phyloP scores from a whole-genome alignment of 2,888 invertebrate genomes.

The Eilema caniola region DNA sequence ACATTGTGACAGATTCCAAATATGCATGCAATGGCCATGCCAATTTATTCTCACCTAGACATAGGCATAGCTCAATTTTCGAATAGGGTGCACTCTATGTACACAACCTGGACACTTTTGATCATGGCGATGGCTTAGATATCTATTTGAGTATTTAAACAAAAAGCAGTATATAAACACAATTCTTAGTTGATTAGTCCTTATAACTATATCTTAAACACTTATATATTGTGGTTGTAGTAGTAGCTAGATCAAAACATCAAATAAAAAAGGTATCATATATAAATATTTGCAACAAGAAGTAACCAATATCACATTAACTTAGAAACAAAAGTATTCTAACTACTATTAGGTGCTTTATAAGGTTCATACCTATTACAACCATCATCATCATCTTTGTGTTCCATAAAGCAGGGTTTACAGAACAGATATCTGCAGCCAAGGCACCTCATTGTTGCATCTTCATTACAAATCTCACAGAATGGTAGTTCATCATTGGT shows the following conservation, averaged over 20 bases:
- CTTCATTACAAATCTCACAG: slow-evolving; percentile 95
- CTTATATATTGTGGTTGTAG: neutral
- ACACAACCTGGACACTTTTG: neutral
- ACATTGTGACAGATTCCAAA: neutral
- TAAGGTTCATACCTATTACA: slow-evolving; percentile 78
- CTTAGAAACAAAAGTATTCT: neutral
- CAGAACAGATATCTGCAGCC: slow-evolving; percentile 95
- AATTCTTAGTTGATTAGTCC: neutral
- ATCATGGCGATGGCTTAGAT: neutral
- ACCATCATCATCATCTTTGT: slow-evolving; percentile 89
- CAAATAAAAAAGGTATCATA: neutral
- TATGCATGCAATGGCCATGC: neutral
- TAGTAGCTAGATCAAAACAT: neutral
- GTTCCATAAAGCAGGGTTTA: slow-evolving; percentile 90
- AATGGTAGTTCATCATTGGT: slow-evolving; percentile 89
- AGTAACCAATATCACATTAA: neutral
- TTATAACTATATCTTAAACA: neutral
- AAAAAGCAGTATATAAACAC: neutral
- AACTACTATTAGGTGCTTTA: slow-evolving; percentile 58
- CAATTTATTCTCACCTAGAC: too few relatives aligned
- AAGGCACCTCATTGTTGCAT: slow-evolving; percentile 90
- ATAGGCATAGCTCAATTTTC: neutral
- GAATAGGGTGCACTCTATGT: neutral
- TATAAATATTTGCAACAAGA: neutral
- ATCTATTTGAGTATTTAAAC: neutral